Evolutionary conservation across 2,113 vertebrate genomes (phyloP).

Genomic region (Gasterosteus nipponicus): DNA sequence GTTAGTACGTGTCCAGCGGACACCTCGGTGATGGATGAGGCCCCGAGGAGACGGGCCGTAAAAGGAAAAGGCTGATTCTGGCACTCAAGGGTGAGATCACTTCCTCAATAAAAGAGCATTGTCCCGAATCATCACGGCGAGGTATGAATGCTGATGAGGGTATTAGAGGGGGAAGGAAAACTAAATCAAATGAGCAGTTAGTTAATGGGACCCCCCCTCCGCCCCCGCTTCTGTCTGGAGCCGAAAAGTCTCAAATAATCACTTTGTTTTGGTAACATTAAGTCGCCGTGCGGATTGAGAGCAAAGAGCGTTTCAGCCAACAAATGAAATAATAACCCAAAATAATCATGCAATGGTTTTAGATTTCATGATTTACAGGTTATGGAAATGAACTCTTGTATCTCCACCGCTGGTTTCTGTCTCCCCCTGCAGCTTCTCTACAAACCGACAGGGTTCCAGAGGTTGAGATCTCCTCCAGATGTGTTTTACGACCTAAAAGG

Average conservation of each 20-base stretch:
- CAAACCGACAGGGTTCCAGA: background rate
- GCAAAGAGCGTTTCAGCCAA: too few species aligned
- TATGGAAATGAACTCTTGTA: background rate
- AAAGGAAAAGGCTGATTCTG: slow-evolving; percentile 78
- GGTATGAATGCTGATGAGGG: slow-evolving; percentile 81
- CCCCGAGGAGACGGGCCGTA: slow-evolving; percentile 73
- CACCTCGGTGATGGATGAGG: slow-evolving; percentile 75
- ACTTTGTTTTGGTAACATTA: background rate
- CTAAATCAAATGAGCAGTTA: slow-evolving; percentile 72
- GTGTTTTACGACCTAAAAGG: background rate
- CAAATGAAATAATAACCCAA: too few species aligned
- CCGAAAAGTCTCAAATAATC: slow-evolving; percentile 7
- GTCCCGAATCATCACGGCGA: slow-evolving; percentile 72
- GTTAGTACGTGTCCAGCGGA: slow-evolving; percentile 73
- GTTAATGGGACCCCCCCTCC: slow-evolving; percentile 46
- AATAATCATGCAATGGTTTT: background rate
- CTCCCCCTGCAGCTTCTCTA: background rate
- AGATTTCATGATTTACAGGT: background rate
- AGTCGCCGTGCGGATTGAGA: too few species aligned
- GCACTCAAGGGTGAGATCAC: slow-evolving; percentile 79
- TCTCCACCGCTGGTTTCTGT: background rate
- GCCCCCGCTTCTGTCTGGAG: slow-evolving; percentile 18
- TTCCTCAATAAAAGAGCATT: slow-evolving; percentile 78
- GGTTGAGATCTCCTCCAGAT: background rate
- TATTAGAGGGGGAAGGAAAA: slow-evolving; percentile 72